phyloP scores from a whole-genome alignment of 2,113 vertebrate species.

The Trichomycterus rosablanca region DNA sequence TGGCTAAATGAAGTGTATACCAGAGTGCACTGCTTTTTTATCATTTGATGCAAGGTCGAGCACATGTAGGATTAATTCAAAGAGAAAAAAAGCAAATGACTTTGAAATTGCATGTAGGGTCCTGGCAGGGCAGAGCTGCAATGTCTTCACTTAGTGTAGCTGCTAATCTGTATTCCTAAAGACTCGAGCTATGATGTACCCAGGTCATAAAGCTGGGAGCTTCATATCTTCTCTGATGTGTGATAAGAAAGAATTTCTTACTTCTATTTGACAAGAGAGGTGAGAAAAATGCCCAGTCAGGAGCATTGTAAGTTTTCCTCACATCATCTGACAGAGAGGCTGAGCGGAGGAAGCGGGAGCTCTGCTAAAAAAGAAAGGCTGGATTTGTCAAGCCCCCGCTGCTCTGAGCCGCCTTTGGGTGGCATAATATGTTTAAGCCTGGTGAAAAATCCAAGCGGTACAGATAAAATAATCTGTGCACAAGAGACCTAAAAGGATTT shows the following conservation, averaged over 20 bases:
- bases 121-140: constrained; percentile 42
- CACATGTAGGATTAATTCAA: constrained; percentile 21
- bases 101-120: constrained; percentile 51
- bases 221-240: constrained; percentile 47
- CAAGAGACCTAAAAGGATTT: constrained; percentile 51
- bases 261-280: constrained; percentile 42
- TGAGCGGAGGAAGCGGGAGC: constrained; percentile 19
- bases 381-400: constrained; percentile 32
- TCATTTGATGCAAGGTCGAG: constrained; percentile 44
- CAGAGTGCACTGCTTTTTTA: constrained; percentile 24
- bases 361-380: constrained; percentile 36
- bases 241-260: constrained; percentile 42
- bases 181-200: constrained; percentile 35
- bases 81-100: constrained; percentile 32
- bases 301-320: constrained; percentile 10
- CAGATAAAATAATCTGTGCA: constrained; percentile 41
- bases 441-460: constrained; percentile 37
- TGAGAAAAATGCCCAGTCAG: constrained; percentile 31
- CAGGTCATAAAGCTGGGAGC: constrained; percentile 25
- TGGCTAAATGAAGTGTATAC: constrained; percentile 35
- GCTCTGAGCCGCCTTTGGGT: constrained; percentile 33
- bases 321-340: too few species aligned
- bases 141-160: constrained; percentile 13
- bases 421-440: constrained; percentile 41
- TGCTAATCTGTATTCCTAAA: constrained; percentile 54